phyloP scores from a whole-genome alignment of 2,797 vertebrate genomes.

The Acipenser ruthenus region DNA sequence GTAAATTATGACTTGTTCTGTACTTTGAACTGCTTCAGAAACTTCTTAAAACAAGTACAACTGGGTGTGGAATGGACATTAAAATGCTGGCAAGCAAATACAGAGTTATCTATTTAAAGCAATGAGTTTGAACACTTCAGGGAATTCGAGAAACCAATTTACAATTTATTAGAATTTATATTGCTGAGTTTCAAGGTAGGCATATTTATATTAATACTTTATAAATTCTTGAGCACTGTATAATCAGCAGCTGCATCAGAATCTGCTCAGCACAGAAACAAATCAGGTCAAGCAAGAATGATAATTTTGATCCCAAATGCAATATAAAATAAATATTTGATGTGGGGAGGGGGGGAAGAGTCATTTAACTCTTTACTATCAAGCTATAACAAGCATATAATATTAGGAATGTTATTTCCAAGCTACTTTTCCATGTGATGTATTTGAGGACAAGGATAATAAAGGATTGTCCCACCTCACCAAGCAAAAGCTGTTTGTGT shows the following conservation, averaged over 20 bases:
- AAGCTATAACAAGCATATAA: no score
- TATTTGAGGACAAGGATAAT: no score
- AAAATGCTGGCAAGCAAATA: constrained; percentile 43
- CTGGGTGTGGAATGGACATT: constrained; percentile 58
- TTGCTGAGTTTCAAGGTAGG: constrained; percentile 16
- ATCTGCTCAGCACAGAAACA: no score
- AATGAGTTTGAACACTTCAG: constrained; percentile 17
- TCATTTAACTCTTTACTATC: no score
- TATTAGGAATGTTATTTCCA: no score
- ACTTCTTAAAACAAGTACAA: constrained; percentile 46
- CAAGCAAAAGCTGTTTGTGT: no score
- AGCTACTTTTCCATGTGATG: no score
- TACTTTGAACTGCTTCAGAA: constrained; percentile 53
- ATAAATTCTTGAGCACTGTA: constrained; percentile 5
- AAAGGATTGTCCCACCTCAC: no score
- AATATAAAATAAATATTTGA: no score
- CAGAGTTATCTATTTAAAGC: constrained; percentile 42
- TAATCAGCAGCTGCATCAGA: constrained; percentile 5
- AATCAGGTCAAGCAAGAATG: no score
- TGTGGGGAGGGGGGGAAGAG: no score
- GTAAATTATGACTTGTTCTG: constrained; percentile 17
- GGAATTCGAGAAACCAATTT: constrained; percentile 57
- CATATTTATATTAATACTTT: constrained; percentile 19
- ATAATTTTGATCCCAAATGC: no score
- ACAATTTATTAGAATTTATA: constrained; percentile 15